These are phyloP conservation scores for Papilio protenor DNA, from an alignment of 2,888 invertebrate species.

Conservation along the genomic window DNA sequence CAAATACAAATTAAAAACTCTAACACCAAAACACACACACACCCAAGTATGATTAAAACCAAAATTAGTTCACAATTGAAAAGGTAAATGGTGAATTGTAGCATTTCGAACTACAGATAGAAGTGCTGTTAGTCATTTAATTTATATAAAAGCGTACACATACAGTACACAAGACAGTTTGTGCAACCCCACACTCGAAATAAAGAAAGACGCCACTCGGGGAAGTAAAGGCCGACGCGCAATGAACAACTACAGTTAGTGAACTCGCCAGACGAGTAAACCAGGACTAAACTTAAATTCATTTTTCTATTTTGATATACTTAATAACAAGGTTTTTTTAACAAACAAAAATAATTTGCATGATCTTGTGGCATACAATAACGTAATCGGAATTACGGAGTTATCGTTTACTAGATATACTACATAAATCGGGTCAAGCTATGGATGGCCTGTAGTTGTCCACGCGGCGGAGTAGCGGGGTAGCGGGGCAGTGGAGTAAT, in stretches of 20 bases:
- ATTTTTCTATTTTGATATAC: too few species aligned
- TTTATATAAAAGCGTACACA: too few species aligned
- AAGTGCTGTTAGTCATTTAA: neutral
- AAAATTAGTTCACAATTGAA: slow-evolving; percentile 22
- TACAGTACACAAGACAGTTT: neutral
- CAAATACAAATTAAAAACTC: too few species aligned
- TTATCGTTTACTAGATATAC: neutral
- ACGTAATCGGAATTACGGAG: too few species aligned
- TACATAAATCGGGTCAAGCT: neutral
- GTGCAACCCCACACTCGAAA: slow-evolving; percentile 37
- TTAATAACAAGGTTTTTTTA: too few species aligned
- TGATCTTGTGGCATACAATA: too few species aligned
- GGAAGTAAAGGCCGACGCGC: slow-evolving; percentile 45
- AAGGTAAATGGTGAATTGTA: slow-evolving; percentile 6
- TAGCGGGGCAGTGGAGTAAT: too few species aligned
- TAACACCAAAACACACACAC: slow-evolving; percentile 8
- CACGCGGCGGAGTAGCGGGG: slow-evolving; percentile 8
- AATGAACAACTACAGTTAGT: slow-evolving; percentile 35
- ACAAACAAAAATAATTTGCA: too few species aligned
- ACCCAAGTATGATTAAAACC: slow-evolving; percentile 30
- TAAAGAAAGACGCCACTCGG: slow-evolving; percentile 47
- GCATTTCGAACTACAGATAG: neutral
- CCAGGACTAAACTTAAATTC: too few species aligned
- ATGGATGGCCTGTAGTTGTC: slow-evolving; percentile 24
- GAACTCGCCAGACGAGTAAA: neutral